phyloP scores from a whole-genome alignment of 1,140 invertebrate genomes.

The Drosophila nebulosa region DNA sequence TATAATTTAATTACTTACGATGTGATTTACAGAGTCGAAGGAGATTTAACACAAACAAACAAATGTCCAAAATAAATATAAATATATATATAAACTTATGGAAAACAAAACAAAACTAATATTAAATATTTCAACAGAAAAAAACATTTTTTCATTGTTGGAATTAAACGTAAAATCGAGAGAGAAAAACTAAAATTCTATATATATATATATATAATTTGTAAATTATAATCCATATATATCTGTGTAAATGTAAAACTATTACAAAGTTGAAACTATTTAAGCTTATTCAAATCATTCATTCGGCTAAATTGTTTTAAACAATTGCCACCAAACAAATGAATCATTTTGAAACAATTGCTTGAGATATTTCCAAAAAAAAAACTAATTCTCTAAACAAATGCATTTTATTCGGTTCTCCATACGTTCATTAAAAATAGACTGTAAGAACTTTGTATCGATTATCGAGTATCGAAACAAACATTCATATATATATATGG shows the following conservation, averaged over 20 bases:
- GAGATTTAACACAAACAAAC: background rate
- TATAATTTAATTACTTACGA: background rate
- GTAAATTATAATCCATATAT: background rate
- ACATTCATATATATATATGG: too few species aligned
- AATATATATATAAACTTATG: background rate
- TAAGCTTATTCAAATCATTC: background rate
- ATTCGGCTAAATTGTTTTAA: background rate
- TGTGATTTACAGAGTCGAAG: background rate
- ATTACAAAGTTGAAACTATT: background rate
- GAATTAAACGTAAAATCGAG: background rate
- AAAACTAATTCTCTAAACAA: too few species aligned
- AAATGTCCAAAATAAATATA: background rate
- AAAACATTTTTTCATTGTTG: background rate
- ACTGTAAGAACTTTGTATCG: too few species aligned
- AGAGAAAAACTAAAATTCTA: background rate
- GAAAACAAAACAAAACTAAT: background rate
- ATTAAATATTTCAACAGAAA: background rate
- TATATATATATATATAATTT: background rate
- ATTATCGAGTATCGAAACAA: too few species aligned
- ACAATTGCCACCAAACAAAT: background rate
- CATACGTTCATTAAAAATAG: too few species aligned
- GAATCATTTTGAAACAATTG: background rate
- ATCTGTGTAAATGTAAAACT: too few species aligned
- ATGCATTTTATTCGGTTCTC: too few species aligned
- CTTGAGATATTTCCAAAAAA: too few species aligned